Evolutionary conservation across 2,113 vertebrate genomes (phyloP), one percentile per base, ranked within the genome.

Genomic region (Miniopterus natalensis): DNA sequence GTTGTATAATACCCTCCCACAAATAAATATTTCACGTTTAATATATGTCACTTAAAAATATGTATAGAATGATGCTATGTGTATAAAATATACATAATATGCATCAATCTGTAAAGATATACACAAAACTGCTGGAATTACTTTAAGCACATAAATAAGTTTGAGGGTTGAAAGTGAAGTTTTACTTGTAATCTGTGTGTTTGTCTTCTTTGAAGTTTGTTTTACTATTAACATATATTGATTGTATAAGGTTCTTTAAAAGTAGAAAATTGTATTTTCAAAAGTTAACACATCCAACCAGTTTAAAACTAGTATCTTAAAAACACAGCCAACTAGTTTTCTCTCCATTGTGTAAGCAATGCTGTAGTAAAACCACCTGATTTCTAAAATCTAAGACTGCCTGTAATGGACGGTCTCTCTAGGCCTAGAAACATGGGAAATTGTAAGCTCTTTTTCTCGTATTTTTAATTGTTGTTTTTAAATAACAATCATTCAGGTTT

Each of bases 401-500:
- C 51, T 84, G 1, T 66, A 45, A 66, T 31, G 17, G 57, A 36
- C 14, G 78, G 53, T 74, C 8, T 74, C 6, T 89, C 5, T 53
- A 23, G 1, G 15, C 86, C 2, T 79, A 40, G 2, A 90, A 49
- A 3, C 11, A 74, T 9, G 74, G 5, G 15, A 47, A 80, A 31
- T 51, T 87, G 17, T 55, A 31, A 3, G 2, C 6, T 84, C 18
- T 53, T 0, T 45, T 77, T 80, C 25, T 45, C 47, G 74, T 79
- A 18, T 18, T 86, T 94, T 88, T 86, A 78, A 80, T 42, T 92
- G 23, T 66, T 10, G 23, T 27, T 92, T 57, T 59, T 75, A 84
- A 88, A n/a, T 90, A 84, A 27, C 3, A 78, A 13, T 79, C 1
- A 51, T 78, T 91, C 42, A 79, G 4, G 42, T 61, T 78, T 77